Evolutionary conservation across 2,888 invertebrate species (phyloP).

Genomic region (Acanthosoma haemorrhoidale): DNA sequence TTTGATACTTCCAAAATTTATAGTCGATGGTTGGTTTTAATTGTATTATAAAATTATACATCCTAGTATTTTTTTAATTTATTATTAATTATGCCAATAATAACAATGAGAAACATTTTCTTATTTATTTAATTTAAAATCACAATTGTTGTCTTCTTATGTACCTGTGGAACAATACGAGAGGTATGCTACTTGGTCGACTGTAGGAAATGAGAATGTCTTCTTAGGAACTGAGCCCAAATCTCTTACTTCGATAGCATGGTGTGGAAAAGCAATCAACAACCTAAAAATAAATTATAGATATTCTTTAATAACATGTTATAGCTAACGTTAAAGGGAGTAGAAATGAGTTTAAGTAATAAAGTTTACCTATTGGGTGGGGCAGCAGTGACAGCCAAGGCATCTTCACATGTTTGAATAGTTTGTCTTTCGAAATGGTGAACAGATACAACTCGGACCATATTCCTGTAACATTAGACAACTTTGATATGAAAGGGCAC

Average conservation of each 20-base stretch:
- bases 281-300: conserved; percentile 46
- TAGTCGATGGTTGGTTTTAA: background rate
- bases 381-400: conserved; percentile 59
- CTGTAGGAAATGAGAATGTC: conserved; percentile 63
- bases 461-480: conserved; percentile 44
- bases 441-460: conserved; percentile 65
- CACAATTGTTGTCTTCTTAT: conserved; percentile 30
- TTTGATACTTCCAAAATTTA: background rate
- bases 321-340: background rate
- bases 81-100: background rate
- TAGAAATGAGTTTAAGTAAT: background rate
- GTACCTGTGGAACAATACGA: conserved; percentile 61
- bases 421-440: conserved; percentile 63
- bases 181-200: conserved; percentile 63
- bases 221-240: conserved; percentile 44
- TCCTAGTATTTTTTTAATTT: background rate
- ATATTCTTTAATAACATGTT: background rate
- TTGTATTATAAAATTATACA: background rate
- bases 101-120: background rate
- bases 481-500: too few relatives aligned
- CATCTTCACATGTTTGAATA: conserved; percentile 60
- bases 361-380: conserved; percentile 48
- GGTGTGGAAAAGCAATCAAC: conserved; percentile 56
- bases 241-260: conserved; percentile 57
- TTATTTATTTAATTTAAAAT: background rate